A percentile compares a stretch with the other conserved stretches of the same genome.
These are phyloP conservation scores for Sciurus vulgaris DNA, from an alignment of 2,797 vertebrate species.

Conservation along the genomic window DNA sequence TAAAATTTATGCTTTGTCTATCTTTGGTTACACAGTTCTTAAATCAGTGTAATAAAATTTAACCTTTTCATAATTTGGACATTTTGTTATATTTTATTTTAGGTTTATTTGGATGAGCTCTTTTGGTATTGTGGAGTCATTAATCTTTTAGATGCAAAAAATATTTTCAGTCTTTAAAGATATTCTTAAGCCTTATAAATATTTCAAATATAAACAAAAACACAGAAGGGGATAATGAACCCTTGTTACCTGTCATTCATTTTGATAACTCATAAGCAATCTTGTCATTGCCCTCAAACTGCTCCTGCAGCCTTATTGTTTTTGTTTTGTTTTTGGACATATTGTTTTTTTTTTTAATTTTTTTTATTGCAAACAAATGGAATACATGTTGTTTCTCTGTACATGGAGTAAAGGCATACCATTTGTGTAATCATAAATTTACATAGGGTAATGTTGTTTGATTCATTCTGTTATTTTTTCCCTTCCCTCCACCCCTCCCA, in stretches of 20 bases:
- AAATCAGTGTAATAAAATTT: neutral
- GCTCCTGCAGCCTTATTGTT: neutral
- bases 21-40: neutral
- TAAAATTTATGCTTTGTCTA: neutral
- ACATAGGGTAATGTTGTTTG: too few relatives aligned
- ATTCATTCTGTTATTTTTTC: too few relatives aligned
- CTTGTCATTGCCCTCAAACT: neutral
- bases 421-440: too few relatives aligned
- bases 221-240: neutral
- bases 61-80: neutral
- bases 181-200: neutral
- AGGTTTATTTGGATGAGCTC: neutral
- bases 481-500: too few relatives aligned
- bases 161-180: neutral
- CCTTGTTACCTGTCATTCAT: neutral
- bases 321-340: neutral
- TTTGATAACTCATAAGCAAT: neutral
- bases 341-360: too few relatives aligned
- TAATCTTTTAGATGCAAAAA: neutral
- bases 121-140: neutral
- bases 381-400: too few relatives aligned
- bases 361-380: too few relatives aligned
- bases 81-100: constrained; percentile 3
- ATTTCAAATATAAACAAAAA: neutral
- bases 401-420: too few relatives aligned